These are phyloP conservation scores for Adelphocoris suturalis DNA, from an alignment of 2,888 invertebrate genomes.

Conservation along the genomic window DNA sequence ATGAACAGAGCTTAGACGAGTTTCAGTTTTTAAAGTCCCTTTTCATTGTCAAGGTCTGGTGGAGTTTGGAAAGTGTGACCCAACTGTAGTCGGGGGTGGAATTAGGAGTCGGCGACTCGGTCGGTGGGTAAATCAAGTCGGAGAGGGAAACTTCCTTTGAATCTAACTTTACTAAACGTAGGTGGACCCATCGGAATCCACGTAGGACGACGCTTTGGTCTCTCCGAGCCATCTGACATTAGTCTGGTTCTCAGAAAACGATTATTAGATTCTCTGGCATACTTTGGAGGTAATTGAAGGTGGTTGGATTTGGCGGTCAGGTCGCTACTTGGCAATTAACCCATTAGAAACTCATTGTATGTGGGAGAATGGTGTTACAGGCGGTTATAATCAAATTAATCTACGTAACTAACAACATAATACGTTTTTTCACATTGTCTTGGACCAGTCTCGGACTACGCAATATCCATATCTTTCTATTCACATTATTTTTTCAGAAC, in stretches of 20 bases:
- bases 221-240: not conserved
- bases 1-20: too few species aligned
- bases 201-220: not conserved
- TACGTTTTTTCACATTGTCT: too few species aligned
- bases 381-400: too few species aligned
- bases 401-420: too few species aligned
- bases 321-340: too few species aligned
- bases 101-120: not conserved
- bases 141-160: conserved; percentile 42
- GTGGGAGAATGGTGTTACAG: too few species aligned
- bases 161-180: conserved; percentile 15
- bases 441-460: too few species aligned
- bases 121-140: not conserved
- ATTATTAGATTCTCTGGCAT: not conserved
- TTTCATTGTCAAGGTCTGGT: not conserved
- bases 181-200: conserved; percentile 22
- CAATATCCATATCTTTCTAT: too few species aligned
- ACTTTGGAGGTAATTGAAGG: not conserved
- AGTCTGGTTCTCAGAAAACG: not conserved
- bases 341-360: too few species aligned
- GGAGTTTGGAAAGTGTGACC: not conserved
- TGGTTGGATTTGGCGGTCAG: not conserved
- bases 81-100: not conserved
- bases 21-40: too few species aligned
- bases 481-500: too few species aligned